Conservation (phyloP, 2,888 invertebrate species). For the Drosophila gaucha region DNA sequence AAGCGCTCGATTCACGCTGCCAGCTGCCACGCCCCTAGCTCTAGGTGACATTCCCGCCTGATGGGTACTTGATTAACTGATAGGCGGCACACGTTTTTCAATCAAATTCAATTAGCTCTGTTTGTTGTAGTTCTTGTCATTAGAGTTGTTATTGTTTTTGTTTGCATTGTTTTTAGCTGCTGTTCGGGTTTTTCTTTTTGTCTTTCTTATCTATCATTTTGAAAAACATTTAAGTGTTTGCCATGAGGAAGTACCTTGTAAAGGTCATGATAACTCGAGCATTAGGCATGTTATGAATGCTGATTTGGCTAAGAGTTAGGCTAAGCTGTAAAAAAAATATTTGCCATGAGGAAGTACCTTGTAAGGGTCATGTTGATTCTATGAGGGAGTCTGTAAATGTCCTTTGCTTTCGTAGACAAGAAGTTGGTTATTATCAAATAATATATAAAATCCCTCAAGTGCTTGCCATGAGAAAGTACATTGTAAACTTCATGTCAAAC, state of each 20-base stretch:
- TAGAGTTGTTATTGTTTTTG: slow-evolving; percentile 14
- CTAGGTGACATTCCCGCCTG: slow-evolving; percentile 22
- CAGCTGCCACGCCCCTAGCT: background rate
- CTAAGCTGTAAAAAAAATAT: background rate
- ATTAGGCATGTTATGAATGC: background rate
- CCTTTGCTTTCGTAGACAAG: too few species aligned
- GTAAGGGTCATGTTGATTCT: background rate
- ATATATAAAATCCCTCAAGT: too few species aligned
- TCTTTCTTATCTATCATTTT: slow-evolving; percentile 4
- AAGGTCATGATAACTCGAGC: background rate
- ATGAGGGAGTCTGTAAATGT: too few species aligned
- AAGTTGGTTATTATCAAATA: too few species aligned
- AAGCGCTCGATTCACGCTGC: slow-evolving; percentile 29
- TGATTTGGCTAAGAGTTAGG: background rate
- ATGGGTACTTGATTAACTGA: slow-evolving; percentile 35
- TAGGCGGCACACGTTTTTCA: slow-evolving; percentile 50
- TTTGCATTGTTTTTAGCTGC: slow-evolving; percentile 9
- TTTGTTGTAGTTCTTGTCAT: slow-evolving; percentile 14
- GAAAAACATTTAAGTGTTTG: slow-evolving; percentile 1
- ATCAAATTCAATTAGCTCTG: slow-evolving; percentile 47
- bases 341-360: background rate
- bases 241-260: background rate
- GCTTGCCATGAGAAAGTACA: too few species aligned
- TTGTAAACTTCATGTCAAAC: too few species aligned
- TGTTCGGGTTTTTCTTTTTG: background rate